Evolutionary conservation across 1,140 invertebrate genomes (phyloP).

Genomic region (Magallana gigas): DNA sequence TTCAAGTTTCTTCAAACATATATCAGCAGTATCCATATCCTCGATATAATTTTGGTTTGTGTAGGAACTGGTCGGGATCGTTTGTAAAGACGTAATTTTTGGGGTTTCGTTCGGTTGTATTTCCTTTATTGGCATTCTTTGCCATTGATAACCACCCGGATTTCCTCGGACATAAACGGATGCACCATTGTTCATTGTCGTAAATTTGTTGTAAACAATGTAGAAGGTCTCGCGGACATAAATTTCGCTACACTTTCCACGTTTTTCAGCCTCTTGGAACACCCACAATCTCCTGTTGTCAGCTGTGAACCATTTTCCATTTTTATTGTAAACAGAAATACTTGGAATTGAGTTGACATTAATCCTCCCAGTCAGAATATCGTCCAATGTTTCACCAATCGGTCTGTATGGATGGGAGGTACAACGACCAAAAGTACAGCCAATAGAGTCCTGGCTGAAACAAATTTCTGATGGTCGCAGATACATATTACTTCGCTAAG

Average conservation of each 20-base stretch:
- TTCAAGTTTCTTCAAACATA: no score
- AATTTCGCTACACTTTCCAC: constrained; percentile 36
- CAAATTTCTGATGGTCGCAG: constrained; percentile 48
- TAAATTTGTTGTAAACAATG: constrained; percentile 46
- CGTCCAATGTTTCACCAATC: constrained; percentile 42
- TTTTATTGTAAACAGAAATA: constrained; percentile 6
- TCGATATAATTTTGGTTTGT: no score
- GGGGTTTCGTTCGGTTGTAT: neutral
- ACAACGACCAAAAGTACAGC: constrained; percentile 7
- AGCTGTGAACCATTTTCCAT: constrained; percentile 46
- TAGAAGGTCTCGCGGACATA: neutral
- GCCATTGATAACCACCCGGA: neutral
- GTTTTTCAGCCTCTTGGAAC: constrained; percentile 40
- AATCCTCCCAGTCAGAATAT: constrained; percentile 35
- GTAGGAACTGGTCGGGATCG: no score
- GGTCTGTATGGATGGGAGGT: neutral
- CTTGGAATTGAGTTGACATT: constrained; percentile 33
- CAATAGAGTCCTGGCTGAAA: constrained; percentile 51
- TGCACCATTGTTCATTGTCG: constrained; percentile 26
- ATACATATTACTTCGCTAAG: neutral
- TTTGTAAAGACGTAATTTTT: no score
- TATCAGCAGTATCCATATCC: no score
- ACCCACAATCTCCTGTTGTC: constrained; percentile 56
- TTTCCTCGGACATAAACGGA: neutral
- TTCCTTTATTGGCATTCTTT: neutral